phyloP scores from a whole-genome alignment of 1,140 invertebrate species.

The Notospermus geniculatus region DNA sequence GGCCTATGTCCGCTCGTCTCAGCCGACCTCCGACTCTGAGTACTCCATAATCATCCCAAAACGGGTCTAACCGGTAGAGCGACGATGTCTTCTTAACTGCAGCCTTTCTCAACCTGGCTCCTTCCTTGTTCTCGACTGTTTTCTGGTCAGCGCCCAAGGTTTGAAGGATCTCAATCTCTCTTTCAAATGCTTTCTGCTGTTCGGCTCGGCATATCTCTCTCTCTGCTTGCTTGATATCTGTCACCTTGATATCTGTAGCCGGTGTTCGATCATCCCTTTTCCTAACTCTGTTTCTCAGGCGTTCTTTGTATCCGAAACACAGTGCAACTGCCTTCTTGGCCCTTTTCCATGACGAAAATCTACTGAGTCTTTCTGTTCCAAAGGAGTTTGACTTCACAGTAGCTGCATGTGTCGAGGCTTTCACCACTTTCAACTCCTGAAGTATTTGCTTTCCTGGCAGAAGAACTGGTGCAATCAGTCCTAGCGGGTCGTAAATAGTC shows the following conservation, averaged over 20 bases:
- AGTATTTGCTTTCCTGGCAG: constrained; percentile 26
- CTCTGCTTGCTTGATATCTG: no score
- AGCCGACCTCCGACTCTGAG: constrained; percentile 22
- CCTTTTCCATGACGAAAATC: no score
- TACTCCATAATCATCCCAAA: constrained; percentile 3
- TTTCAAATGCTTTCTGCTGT: background rate
- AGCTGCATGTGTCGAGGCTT: no score
- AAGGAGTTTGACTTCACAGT: no score
- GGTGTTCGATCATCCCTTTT: no score
- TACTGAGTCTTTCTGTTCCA: no score
- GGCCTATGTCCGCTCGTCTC: background rate
- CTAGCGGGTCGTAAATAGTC: constrained; percentile 21
- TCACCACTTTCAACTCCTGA: constrained; percentile 9
- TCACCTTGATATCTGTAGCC: no score
- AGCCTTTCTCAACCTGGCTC: background rate
- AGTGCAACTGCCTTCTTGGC: no score
- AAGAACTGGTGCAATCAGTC: constrained; percentile 22
- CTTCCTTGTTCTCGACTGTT: no score
- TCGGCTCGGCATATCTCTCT: background rate
- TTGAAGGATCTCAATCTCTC: background rate
- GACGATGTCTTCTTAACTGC: background rate
- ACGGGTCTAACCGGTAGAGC: background rate
- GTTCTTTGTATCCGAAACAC: no score
- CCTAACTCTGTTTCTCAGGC: no score
- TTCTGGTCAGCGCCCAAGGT: background rate